phyloP scores from a whole-genome alignment of 2,888 invertebrate species.

The Sinelater perroti region DNA sequence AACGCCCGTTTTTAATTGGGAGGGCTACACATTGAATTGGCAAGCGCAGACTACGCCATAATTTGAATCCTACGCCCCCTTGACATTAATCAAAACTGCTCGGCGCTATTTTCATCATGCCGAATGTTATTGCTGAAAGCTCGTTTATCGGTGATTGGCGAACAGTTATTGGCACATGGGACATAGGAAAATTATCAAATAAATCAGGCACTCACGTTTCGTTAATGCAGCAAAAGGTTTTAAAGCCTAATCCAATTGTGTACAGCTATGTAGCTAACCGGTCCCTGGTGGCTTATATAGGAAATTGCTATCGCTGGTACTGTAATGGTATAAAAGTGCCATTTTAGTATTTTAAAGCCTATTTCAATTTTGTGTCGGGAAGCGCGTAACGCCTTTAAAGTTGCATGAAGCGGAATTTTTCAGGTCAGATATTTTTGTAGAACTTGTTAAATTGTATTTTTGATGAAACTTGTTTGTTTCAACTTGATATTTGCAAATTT shows the following conservation, averaged over 20 bases:
- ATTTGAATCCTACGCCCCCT: not conserved
- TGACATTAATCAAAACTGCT: conserved; percentile 22
- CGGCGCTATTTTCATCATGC: conserved; percentile 18
- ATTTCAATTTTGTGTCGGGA: not conserved
- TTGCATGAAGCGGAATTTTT: too few species aligned
- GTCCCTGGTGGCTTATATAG: conserved; percentile 10
- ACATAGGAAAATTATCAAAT: conserved; percentile 30
- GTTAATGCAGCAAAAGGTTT: conserved; percentile 27
- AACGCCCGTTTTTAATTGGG: too few species aligned
- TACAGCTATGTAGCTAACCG: conserved; percentile 22
- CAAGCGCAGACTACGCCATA: too few species aligned
- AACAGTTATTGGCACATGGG: conserved; percentile 31
- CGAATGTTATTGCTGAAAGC: conserved; percentile 28
- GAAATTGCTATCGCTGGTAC: conserved; percentile 1
- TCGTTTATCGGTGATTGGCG: conserved; percentile 28
- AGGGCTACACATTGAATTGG: too few species aligned
- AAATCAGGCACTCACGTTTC: conserved; percentile 31
- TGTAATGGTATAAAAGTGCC: not conserved
- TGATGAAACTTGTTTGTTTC: too few species aligned
- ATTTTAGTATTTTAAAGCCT: not conserved
- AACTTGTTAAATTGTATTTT: too few species aligned
- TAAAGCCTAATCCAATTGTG: conserved; percentile 30
- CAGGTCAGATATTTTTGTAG: too few species aligned
- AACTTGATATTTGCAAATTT: too few species aligned
- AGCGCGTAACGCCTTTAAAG: too few species aligned